These are phyloP conservation scores for Enteromius paludinosus DNA, from an alignment of 2,797 vertebrate genomes.

Conservation along the genomic window DNA sequence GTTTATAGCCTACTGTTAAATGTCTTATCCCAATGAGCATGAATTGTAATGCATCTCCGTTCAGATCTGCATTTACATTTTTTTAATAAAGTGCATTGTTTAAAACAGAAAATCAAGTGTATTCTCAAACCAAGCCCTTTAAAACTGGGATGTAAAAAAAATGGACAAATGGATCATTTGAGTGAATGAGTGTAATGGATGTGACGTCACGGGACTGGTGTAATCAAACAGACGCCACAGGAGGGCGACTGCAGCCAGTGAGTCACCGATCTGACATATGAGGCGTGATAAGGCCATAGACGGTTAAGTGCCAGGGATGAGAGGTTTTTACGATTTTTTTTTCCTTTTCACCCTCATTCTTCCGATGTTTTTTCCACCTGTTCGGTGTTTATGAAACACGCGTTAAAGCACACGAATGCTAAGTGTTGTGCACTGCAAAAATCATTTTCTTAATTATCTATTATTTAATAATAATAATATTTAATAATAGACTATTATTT, in stretches of 20 bases:
- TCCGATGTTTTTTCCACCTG: constrained; percentile 15
- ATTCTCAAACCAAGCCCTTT: not conserved
- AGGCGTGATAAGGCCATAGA: constrained; percentile 35
- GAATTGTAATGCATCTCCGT: not conserved
- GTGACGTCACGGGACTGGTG: constrained; percentile 52
- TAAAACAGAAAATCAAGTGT: not conserved
- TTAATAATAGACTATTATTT: too few relatives aligned
- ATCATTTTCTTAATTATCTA: not conserved
- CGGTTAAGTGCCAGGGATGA: constrained; percentile 31
- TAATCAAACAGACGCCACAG: constrained; percentile 59
- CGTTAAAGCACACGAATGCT: not conserved
- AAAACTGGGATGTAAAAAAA: not conserved
- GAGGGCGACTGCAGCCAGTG: constrained; percentile 65
- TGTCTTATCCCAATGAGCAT: not conserved
- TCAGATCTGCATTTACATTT: not conserved
- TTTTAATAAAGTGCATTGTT: not conserved
- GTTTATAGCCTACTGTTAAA: too few relatives aligned
- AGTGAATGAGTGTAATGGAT: not conserved
- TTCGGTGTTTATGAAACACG: constrained; percentile 6
- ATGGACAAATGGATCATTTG: not conserved
- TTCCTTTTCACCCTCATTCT: constrained; percentile 8
- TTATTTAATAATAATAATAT: too few relatives aligned
- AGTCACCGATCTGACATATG: constrained; percentile 38
- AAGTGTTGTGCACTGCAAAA: not conserved
- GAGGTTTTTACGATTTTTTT: constrained; percentile 29